Evolutionary conservation across 2,888 invertebrate genomes (phyloP).

Genomic region (Anodontia alba): DNA sequence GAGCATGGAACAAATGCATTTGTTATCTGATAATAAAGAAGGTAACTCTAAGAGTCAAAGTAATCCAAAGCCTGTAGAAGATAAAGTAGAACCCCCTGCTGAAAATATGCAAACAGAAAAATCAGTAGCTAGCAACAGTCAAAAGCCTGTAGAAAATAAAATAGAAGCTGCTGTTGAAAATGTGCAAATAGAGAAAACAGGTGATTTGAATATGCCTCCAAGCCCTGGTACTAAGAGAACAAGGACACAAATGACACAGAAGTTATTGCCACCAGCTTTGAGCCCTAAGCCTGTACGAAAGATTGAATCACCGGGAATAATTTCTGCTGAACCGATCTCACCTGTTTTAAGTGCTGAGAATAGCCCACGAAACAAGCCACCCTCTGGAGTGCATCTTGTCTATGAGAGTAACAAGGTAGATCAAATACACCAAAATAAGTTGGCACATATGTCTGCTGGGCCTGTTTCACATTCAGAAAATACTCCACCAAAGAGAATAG

Average conservation of each 20-base stretch:
- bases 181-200: neutral
- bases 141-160: neutral
- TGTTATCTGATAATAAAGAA: constrained; percentile 13
- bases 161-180: neutral
- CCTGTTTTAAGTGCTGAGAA: neutral
- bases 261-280: constrained; percentile 19
- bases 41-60: neutral
- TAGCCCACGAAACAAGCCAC: neutral
- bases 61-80: neutral
- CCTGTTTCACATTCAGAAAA: neutral
- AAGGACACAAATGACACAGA: constrained; percentile 14
- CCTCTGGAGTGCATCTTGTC: neutral
- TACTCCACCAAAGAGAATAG: constrained; percentile 18
- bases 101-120: neutral
- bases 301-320: neutral
- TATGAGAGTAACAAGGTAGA: neutral
- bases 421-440: neutral
- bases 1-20: constrained; percentile 52
- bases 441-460: neutral
- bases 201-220: neutral
- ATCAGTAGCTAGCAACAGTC: neutral
- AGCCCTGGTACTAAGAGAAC: constrained; percentile 12
- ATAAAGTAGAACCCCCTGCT: neutral
- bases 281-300: constrained; percentile 30
- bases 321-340: neutral